These are phyloP conservation scores for Zingel zingel DNA, from an alignment of 2,113 vertebrate species.

Conservation along the genomic window DNA sequence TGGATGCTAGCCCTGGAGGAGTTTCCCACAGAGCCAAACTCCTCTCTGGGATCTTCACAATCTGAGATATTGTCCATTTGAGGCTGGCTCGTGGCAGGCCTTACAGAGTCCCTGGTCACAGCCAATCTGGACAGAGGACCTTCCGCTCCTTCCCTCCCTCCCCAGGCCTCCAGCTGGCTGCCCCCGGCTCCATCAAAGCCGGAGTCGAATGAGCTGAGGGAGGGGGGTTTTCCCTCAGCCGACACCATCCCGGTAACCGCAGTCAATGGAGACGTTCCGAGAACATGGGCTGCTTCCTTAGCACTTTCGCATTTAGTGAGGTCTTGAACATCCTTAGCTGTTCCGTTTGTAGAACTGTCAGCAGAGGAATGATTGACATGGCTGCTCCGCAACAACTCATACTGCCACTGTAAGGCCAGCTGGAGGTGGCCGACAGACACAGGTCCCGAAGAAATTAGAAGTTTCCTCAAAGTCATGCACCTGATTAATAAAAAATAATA, in stretches of 20 bases:
- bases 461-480: conserved; percentile 79
- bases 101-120: conserved; percentile 28
- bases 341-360: background rate
- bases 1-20: conserved; percentile 64
- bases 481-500: conserved; percentile 50
- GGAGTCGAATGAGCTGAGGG: conserved; percentile 81
- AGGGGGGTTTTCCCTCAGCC: conserved; percentile 52
- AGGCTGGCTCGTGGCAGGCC: background rate
- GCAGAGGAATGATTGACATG: background rate
- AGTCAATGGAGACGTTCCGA: background rate
- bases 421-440: conserved; percentile 73
- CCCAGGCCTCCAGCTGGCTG: conserved; percentile 58
- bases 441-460: conserved; percentile 70
- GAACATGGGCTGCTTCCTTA: background rate
- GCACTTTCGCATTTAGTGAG: background rate
- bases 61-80: conserved; percentile 49
- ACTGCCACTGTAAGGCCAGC: conserved; percentile 84
- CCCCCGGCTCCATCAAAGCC: conserved; percentile 78
- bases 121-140: conserved; percentile 6
- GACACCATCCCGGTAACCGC: background rate
- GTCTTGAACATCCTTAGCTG: background rate
- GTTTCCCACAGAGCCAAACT: conserved; percentile 31
- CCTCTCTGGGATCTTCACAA: conserved; percentile 38
- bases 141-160: conserved; percentile 39
- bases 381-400: conserved; percentile 64